These are phyloP conservation scores for Gallinago undulata DNA, from an alignment of 2,113 vertebrate genomes.

Conservation along the genomic window DNA sequence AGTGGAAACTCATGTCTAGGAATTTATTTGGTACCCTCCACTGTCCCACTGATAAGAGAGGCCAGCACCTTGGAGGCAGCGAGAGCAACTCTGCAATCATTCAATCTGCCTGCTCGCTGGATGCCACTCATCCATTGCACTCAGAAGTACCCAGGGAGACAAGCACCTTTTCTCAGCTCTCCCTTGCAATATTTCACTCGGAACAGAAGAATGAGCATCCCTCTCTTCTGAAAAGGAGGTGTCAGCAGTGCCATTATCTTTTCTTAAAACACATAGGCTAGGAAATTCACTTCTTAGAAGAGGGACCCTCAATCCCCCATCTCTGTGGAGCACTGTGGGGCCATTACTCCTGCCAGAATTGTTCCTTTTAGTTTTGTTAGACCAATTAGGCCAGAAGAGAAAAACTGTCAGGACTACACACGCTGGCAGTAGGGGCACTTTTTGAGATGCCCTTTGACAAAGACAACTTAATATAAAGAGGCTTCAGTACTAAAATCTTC, in stretches of 20 bases:
- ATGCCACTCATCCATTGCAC: constrained; percentile 16
- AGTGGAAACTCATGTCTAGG: background rate
- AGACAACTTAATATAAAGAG: background rate
- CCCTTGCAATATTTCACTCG: background rate
- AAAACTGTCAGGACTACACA: background rate
- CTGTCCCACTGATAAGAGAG: background rate
- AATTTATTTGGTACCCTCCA: background rate
- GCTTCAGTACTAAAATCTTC: background rate
- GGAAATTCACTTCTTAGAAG: background rate
- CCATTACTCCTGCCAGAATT: background rate
- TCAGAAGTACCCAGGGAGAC: constrained; percentile 7
- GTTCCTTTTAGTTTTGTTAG: background rate
- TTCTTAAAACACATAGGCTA: background rate
- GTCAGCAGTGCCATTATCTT: background rate
- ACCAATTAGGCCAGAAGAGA: background rate
- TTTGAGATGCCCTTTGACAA: background rate
- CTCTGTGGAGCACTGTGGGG: background rate
- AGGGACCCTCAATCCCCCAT: background rate
- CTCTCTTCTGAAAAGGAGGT: background rate
- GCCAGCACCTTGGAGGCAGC: constrained; percentile 8
- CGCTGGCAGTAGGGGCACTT: background rate
- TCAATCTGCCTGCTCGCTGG: background rate
- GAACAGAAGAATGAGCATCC: background rate
- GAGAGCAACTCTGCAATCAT: background rate
- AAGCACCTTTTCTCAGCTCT: background rate